These are phyloP conservation scores for Mus caroli DNA, from an alignment of 2,797 vertebrate species.

Conservation along the genomic window DNA sequence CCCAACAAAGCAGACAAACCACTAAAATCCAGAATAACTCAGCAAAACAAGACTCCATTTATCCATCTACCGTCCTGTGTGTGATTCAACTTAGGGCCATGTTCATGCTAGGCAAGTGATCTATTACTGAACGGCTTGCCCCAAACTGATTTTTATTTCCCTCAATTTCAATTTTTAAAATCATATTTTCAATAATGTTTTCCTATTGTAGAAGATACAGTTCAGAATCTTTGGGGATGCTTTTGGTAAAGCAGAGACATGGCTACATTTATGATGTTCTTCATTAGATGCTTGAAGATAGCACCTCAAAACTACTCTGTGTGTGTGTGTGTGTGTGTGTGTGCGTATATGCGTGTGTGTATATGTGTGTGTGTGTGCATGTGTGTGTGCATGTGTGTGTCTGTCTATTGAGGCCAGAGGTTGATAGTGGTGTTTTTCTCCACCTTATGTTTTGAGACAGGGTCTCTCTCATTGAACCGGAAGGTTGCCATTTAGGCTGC, in stretches of 20 bases:
- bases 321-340: neutral
- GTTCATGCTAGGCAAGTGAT: neutral
- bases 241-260: neutral
- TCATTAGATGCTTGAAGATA: neutral
- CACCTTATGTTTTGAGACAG: neutral
- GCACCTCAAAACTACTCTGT: neutral
- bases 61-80: neutral
- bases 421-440: neutral
- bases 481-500: neutral
- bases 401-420: neutral
- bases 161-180: slow-evolving; percentile 36
- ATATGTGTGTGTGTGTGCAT: neutral
- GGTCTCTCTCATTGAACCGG: neutral
- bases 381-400: neutral
- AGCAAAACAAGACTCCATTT: neutral
- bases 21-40: neutral
- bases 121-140: neutral
- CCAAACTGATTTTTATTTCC: neutral
- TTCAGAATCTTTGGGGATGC: neutral
- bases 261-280: neutral
- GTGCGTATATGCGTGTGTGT: neutral
- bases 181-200: neutral
- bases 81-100: neutral
- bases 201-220: neutral
- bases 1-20: neutral